These are phyloP conservation scores for Papilio aristodemus DNA, from an alignment of 1,140 invertebrate genomes.

Conservation along the genomic window DNA sequence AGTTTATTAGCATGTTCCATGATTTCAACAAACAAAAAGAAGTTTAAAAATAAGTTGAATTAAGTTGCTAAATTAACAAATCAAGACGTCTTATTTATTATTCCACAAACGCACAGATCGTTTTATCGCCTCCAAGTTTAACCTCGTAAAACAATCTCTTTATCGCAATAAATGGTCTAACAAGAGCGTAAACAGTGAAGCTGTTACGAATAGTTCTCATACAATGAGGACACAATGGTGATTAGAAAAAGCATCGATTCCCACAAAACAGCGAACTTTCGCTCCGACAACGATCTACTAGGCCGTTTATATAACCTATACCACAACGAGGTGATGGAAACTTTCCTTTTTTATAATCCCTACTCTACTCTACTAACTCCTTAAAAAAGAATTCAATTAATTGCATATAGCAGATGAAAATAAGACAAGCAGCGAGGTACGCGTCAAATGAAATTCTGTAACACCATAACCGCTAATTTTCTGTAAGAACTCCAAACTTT, in stretches of 20 bases:
- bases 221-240: slow-evolving; percentile 37
- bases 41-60: too few relatives aligned
- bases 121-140: neutral
- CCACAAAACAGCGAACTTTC: slow-evolving; percentile 43
- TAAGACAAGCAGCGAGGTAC: too few relatives aligned
- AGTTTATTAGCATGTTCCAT: too few relatives aligned
- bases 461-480: too few relatives aligned
- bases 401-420: too few relatives aligned
- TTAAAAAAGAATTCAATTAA: too few relatives aligned
- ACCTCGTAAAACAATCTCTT: slow-evolving; percentile 1
- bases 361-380: too few relatives aligned
- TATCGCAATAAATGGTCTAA: slow-evolving; percentile 20
- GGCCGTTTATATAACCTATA: slow-evolving; percentile 43
- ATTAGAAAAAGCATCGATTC: slow-evolving; percentile 47
- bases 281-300: slow-evolving; percentile 40
- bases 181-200: neutral
- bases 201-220: slow-evolving; percentile 35
- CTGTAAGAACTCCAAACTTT: too few relatives aligned
- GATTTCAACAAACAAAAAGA: too few relatives aligned
- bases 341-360: neutral
- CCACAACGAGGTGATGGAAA: neutral
- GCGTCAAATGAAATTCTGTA: too few relatives aligned
- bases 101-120: neutral
- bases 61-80: too few relatives aligned
- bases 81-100: too few relatives aligned